Evolutionary conservation across 2,888 invertebrate species (phyloP).

Genomic region (Aporophyla nigra): DNA sequence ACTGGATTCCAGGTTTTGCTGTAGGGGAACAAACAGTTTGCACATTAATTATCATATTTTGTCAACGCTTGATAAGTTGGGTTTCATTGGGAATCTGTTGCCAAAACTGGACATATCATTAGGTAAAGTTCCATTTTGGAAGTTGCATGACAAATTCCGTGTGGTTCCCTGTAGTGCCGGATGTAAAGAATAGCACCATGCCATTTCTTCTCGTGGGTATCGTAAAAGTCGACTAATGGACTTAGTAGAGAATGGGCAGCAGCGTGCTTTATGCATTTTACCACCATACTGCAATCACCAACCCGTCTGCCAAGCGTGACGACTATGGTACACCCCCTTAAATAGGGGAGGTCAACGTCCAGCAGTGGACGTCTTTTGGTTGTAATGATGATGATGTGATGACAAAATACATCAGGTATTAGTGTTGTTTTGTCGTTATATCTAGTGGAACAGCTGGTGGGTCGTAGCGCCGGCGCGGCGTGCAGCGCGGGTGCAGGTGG

Average conservation of each 20-base stretch:
- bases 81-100: neutral
- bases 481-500: conserved; percentile 21
- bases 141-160: conserved; percentile 15
- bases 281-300: no score
- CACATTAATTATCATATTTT: neutral
- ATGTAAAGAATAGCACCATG: no score
- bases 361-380: no score
- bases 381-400: neutral
- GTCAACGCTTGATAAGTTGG: neutral
- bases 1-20: conserved; percentile 1
- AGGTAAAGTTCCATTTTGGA: neutral
- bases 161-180: no score
- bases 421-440: conserved; percentile 45
- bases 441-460: conserved; percentile 56
- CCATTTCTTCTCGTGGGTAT: no score
- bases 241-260: no score
- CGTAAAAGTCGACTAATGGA: no score
- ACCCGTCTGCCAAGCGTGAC: no score
- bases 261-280: no score
- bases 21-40: neutral
- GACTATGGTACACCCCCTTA: no score
- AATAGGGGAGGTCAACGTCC: no score
- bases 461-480: neutral
- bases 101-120: neutral
- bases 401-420: conserved; percentile 25